Conservation (phyloP, 2,888 invertebrate genomes). For the Drosophila robusta region DNA sequence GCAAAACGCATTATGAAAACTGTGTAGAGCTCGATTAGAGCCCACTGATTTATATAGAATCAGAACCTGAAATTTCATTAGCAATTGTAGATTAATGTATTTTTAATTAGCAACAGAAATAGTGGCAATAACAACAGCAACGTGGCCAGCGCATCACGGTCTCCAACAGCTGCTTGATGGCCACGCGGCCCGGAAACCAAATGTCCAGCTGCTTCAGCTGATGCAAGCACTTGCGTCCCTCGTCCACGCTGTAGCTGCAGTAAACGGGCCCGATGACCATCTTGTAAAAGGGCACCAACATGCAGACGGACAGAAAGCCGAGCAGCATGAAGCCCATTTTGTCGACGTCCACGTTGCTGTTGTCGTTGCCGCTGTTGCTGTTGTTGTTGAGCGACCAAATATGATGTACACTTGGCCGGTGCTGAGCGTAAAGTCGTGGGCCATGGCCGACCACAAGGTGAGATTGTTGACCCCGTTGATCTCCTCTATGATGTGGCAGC, state of each 20-base stretch:
- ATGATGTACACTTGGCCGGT: conserved; percentile 79
- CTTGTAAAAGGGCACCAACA: conserved; percentile 76
- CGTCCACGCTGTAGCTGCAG: conserved; percentile 64
- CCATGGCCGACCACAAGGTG: conserved; percentile 63
- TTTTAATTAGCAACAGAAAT: too few species aligned
- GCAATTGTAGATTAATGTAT: too few species aligned
- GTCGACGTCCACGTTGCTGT: conserved; percentile 6
- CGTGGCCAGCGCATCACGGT: conserved; percentile 74
- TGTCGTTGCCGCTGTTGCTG: neutral
- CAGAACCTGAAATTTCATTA: too few species aligned
- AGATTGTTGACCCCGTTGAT: conserved; percentile 72
- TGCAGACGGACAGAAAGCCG: conserved; percentile 58
- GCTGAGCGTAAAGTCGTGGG: conserved; percentile 78
- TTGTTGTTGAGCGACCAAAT: conserved; percentile 58
- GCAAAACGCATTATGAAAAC: conserved; percentile 1
- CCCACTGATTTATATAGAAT: neutral
- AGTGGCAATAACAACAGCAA: too few species aligned
- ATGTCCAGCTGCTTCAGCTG: conserved; percentile 73
- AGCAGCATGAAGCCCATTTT: conserved; percentile 21
- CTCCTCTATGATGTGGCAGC: conserved; percentile 63
- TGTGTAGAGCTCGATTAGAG: neutral
- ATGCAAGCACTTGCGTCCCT: conserved; percentile 75
- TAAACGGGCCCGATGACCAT: conserved; percentile 78
- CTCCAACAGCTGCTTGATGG: conserved; percentile 61
- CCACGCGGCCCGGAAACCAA: conserved; percentile 66